Base-by-base conservation (phyloP, 2,888 invertebrate genomes). In the Clepsis dumicolana region DNA sequence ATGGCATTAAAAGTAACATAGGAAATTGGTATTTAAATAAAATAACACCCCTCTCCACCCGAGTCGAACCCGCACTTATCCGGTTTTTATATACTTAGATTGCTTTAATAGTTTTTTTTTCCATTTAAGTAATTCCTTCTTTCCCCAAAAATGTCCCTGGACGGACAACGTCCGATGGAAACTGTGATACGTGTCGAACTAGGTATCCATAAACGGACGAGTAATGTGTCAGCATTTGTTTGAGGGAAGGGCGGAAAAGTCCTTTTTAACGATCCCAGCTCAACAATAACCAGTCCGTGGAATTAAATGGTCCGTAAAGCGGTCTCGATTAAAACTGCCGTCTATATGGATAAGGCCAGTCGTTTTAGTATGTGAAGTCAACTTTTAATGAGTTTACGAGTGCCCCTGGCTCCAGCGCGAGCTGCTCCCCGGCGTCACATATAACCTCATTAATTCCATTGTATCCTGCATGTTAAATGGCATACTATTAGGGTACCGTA, bases 301-400 rank as follows among this genome's bases (percentile, higher is more conserved):
- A 85, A 87, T 84, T 88, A 88, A 92, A 92, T 90, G 88, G 86
- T 80, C 84, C 87, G 86, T 88, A 87, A 89, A 90, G 85, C 85
- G 89, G 84, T 88, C 85, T 84, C 91, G 88, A 91, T 91, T 91
- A 90, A 89, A 91, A 90, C 88, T 85, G 86, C 85, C 88, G 83
- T 88, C 85, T 87, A 81, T 87, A 86, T 87, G 86, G 87, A 84
- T 84, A 86, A 85, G 85, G 87, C 82, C 84, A 86, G 83, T 86
- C 85, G 87, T 84, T 88, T 87, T 85, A 87, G 83, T 85, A 80
- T 83, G 86, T 84, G 80, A 82, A 85, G 85, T 83, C 82, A 89
- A 91, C 90, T 91, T 91, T 90, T 90, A 91, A 91, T 91, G 89
- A 90, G 87, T 90, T 91, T 90, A 91, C 87, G 89, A 88, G 86